phyloP scores from a whole-genome alignment of 2,113 vertebrate species.

The Ageneiosus marmoratus region DNA sequence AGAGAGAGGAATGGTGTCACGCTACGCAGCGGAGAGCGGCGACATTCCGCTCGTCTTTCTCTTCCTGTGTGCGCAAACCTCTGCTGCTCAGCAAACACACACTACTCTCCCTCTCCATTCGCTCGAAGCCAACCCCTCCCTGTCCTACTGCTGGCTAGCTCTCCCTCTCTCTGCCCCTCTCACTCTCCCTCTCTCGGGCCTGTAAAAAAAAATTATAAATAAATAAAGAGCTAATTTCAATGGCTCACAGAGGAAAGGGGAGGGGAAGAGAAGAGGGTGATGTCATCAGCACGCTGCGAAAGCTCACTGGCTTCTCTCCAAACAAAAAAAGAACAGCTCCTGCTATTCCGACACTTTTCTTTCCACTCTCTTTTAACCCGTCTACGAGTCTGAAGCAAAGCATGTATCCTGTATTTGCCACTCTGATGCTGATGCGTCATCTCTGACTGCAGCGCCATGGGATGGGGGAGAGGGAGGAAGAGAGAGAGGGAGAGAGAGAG shows the following conservation, averaged over 20 bases:
- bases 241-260: conserved; percentile 37
- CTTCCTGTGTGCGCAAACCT: conserved; percentile 65
- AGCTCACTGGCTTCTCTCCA: conserved; percentile 70
- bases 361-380: conserved; percentile 39
- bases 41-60: conserved; percentile 66
- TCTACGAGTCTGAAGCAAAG: conserved; percentile 62
- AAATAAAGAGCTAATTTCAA: conserved; percentile 48
- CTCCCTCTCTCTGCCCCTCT: conserved; percentile 53
- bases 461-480: conserved; percentile 32
- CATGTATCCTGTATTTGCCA: conserved; percentile 70
- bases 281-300: conserved; percentile 78
- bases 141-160: conserved; percentile 62
- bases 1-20: conserved; percentile 24
- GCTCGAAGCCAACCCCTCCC: conserved; percentile 68
- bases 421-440: conserved; percentile 68
- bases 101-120: conserved; percentile 60
- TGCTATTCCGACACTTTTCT: conserved; percentile 44
- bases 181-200: background rate
- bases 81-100: conserved; percentile 56
- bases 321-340: conserved; percentile 51
- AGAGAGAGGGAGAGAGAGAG: conserved; percentile 54
- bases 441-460: conserved; percentile 67
- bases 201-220: conserved; percentile 46
- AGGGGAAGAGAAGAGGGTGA: conserved; percentile 60
- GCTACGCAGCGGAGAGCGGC: conserved; percentile 59